phyloP scores from a whole-genome alignment of 2,797 vertebrate genomes.

The Xenentodon cancila region DNA sequence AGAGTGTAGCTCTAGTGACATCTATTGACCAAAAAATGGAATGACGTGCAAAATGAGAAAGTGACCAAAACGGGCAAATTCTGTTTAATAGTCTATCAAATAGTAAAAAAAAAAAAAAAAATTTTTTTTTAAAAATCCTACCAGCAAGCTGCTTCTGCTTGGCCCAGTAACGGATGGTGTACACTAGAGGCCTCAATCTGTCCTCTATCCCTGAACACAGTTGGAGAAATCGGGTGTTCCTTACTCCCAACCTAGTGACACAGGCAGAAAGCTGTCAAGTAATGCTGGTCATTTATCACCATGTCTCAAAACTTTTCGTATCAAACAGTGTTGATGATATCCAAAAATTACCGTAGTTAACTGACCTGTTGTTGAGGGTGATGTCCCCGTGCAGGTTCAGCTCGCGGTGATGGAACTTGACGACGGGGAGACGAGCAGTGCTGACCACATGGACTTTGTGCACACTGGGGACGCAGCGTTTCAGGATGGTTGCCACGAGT shows the following conservation, averaged over 20 bases:
- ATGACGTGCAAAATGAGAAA: not conserved
- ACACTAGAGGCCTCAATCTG: constrained; percentile 89
- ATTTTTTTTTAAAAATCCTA: constrained; percentile 61
- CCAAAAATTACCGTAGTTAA: not conserved
- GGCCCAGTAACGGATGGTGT: constrained; percentile 89
- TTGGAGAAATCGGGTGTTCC: constrained; percentile 91
- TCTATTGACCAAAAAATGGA: constrained; percentile 48
- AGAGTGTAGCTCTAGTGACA: constrained; percentile 59
- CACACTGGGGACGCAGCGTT: constrained; percentile 90
- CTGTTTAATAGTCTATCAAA: too few relatives aligned
- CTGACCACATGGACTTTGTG: constrained; percentile 88
- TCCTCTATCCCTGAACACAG: constrained; percentile 85
- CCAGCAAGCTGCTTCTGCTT: constrained; percentile 90
- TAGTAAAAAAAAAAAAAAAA: not conserved
- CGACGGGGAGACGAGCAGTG: constrained; percentile 88
- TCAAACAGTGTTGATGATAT: not conserved
- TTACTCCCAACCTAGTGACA: constrained; percentile 85
- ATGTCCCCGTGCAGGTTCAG: constrained; percentile 90
- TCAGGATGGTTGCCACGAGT: constrained; percentile 87
- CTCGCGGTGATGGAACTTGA: constrained; percentile 91
- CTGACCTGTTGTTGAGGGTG: constrained; percentile 91
- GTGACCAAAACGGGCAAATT: not conserved
- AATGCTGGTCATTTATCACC: too few relatives aligned
- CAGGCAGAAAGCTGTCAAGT: too few relatives aligned
- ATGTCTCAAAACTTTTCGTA: not conserved